Evolutionary conservation across 2,113 vertebrate species (phyloP), one percentile per base, ranked within the genome.

Genomic region (Xenotilapia leptura): DNA sequence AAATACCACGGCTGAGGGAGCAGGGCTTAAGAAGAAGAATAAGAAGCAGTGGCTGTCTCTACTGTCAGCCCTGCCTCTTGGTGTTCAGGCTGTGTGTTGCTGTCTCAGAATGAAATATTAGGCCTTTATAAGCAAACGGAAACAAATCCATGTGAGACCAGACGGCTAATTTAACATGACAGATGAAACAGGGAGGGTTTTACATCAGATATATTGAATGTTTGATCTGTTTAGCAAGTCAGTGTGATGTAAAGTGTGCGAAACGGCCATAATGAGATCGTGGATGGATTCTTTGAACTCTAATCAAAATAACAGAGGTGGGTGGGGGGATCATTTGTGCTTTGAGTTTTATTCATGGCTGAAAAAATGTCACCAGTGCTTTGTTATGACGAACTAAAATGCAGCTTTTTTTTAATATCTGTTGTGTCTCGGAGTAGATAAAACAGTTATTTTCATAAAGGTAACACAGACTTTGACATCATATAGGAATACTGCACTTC

Each of bases 1-100:
- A 95, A 95, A 94, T 94, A 93, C 88, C 91, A 83, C 36, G 83
- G 83, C 85, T 92, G 86, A 93, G 87, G 79, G 93, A 93, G 89
- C 92, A 84, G 68, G 79, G 91, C 89, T 88, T 91, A 85, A 92
- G 88, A 87, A 87, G 55, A 75, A 89, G 75, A 58, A 86, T 45
- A 47, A 84, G 65, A 70, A 87, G 84, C 51, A 84, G 87, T 82
- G 83, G 84, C 92, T 88, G 82, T 90, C 86, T 87, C 28, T 42
- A 60, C 90, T 86, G 91, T 93, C 92, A 88, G 33, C 26, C 15
- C 53, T 70, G 81, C 80, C 40, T 86, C 80, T 36, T 36, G 75
- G 84, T 90, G 86, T 86, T 49, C 73, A 87, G 83, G 88, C 77
- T 68, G 70, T 13, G 2, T 31, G 6, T 15, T 82, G 86, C 90